These are phyloP conservation scores for Thunnus maccoyii DNA, from an alignment of 2,113 vertebrate species.

Conservation along the genomic window DNA sequence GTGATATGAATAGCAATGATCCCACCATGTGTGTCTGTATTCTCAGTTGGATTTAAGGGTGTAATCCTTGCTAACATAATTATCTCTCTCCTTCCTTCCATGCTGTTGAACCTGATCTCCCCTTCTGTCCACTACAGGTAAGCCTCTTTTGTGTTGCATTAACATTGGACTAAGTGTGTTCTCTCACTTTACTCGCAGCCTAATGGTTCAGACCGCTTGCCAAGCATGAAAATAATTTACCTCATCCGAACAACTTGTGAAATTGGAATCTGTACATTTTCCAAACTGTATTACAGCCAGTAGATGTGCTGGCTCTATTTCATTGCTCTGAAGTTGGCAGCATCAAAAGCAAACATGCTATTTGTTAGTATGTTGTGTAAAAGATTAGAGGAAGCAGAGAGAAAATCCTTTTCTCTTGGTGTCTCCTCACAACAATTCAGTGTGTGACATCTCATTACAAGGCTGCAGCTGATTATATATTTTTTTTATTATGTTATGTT, in stretches of 20 bases:
- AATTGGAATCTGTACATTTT: slow-evolving; percentile 67
- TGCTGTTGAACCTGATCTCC: slow-evolving; percentile 28
- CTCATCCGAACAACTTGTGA: slow-evolving; percentile 70
- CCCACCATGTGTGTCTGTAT: background rate
- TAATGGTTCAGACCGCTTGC: slow-evolving; percentile 35
- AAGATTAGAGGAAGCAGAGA: slow-evolving; percentile 36
- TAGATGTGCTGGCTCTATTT: slow-evolving; percentile 56
- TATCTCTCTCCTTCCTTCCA: slow-evolving; percentile 40
- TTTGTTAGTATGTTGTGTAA: slow-evolving; percentile 37
- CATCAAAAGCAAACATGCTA: slow-evolving; percentile 38
- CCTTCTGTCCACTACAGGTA: slow-evolving; percentile 57
- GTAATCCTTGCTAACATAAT: slow-evolving; percentile 45
- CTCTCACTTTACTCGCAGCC: background rate
- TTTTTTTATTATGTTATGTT: slow-evolving; percentile 31
- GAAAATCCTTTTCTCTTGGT: slow-evolving; percentile 8
- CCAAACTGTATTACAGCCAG: slow-evolving; percentile 66
- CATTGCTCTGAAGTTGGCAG: slow-evolving; percentile 57
- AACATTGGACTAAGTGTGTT: background rate
- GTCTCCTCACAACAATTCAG: background rate
- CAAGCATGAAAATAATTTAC: slow-evolving; percentile 73
- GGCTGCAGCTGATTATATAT: slow-evolving; percentile 32
- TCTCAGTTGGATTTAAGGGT: slow-evolving; percentile 23
- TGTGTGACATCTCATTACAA: slow-evolving; percentile 37
- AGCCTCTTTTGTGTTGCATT: slow-evolving; percentile 49
- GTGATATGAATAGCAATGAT: background rate